Conservation (phyloP, 2,113 vertebrate genomes). For the Circaetus cinerascens region DNA sequence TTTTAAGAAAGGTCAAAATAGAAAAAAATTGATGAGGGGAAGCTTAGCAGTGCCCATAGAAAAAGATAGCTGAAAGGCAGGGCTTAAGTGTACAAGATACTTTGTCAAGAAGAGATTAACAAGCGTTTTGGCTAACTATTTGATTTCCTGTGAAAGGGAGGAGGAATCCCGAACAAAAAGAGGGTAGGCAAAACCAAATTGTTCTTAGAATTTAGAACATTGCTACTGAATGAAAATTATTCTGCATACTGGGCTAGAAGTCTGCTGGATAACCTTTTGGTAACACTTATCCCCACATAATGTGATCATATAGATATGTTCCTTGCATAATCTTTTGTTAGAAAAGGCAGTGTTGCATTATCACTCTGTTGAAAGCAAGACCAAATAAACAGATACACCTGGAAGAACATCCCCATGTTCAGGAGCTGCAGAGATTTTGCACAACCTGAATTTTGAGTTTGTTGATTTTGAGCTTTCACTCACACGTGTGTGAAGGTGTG, state of each 20-base stretch:
- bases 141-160: not conserved
- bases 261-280: not conserved
- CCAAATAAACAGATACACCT: not conserved
- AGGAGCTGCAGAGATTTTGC: not conserved
- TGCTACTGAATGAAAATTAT: not conserved
- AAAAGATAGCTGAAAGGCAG: not conserved
- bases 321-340: not conserved
- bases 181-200: not conserved
- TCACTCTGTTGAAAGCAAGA: not conserved
- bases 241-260: not conserved
- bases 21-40: not conserved
- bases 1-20: not conserved
- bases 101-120: not conserved
- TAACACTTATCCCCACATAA: not conserved
- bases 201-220: slow-evolving; percentile 29
- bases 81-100: not conserved
- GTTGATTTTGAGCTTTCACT: not conserved
- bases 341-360: not conserved
- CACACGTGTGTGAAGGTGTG: rapidly evolving
- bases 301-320: not conserved
- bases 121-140: not conserved
- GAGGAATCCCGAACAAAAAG: not conserved
- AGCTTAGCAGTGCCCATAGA: not conserved
- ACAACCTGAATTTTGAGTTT: not conserved
- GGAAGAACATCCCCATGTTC: not conserved